Evolutionary conservation across 2,797 vertebrate species (phyloP), one percentile per base, ranked within the genome.

Genomic region (Octomys mimax): DNA sequence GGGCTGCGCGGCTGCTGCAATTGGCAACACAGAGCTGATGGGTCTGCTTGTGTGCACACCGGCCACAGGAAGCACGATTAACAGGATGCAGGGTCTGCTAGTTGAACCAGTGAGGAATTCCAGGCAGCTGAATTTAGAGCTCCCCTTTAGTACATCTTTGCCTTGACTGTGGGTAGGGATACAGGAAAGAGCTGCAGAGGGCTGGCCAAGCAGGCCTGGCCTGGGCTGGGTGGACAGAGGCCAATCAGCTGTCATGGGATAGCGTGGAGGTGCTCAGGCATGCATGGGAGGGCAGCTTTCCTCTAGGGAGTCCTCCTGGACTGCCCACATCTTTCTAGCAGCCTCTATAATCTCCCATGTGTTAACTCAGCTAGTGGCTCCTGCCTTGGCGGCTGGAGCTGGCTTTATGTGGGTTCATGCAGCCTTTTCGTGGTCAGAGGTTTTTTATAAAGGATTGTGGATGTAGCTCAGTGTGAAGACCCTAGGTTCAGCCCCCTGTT

Each of bases 31-130:
- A 10, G 83, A 86, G 84, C 2, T 8, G 89, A 98, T 98, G 95
- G 81, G 98, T 97, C 86, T 57, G 85, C 83, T 0, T 22, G 95
- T 96, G 97, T 97, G 96, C 94, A 83, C 97, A 93, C 96, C 80
- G 95, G 89, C 78, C 93, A 75, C 57, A 36, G 97, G 96, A 97
- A 97, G 96, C 97, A 82, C 98, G 97, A 98, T 98, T 97, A 98
- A 97, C 2, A 1, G 96, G 77, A 92, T 95, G 97, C 85, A 97
- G 95, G 95, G 83, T 95, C 97, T 70, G 87, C 89, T 97, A 97
- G 97, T 94, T 80, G 96, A 13, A 61, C 54, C 77, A 77, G 97
- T 83, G 86, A 90, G 91, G 96, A 97, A 98, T 97, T 96, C 93
- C 85, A 85, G 98, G 95, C 95, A 96, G 86, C 96, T 77, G 93